Evolutionary conservation across 2,888 invertebrate species (phyloP), one percentile per base, ranked within the genome.

Genomic region (Heliconius charithonia): DNA sequence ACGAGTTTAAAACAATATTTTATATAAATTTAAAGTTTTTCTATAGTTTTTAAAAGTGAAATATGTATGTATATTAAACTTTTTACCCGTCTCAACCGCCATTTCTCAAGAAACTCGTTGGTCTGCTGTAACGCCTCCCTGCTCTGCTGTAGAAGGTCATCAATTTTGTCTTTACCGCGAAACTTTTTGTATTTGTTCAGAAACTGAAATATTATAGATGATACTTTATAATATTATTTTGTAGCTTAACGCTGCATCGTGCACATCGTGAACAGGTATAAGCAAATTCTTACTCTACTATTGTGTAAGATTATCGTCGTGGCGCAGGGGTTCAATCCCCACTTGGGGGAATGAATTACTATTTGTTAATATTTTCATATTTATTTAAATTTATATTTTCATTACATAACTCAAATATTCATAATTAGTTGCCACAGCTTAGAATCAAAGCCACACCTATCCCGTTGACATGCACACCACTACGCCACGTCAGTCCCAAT

Each of bases 71-170:
- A 66, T 77, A 72, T 32, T 45, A 76, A 59, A 75, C 69, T 66
- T 80, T 82, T 85, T 81, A 94, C 94, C 82, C 88, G 85, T 83
- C 91, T 85, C 2, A 89, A 78, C 1, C 90, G 87, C 92, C 92
- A 93, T 82, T 92, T 93, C 70, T 93, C 93, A 27, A 94, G 80
- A 71, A 90, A 92, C 75, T 91, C 90, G 63, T 92, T 92, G 22
- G 91, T 92, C 78, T 91, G 89, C 4, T 84, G 86, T 45, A 94
- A 79, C 3, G 89, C 85, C 1, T 92, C 91, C 69, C 89, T 90
- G 80, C 93, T 93, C 76, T 94, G 91, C 4, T 89, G 85, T 0
- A 93, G 82, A 0, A 94, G 89, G 7, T 89, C 88, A 66, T 92
- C 92, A 22, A 93, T 87, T 0, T 87, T 88, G 66, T 93, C 92